Evolutionary conservation across 2,113 vertebrate genomes (phyloP), one percentile per base, ranked within the genome.

Genomic region (Oreochromis spilurus): DNA sequence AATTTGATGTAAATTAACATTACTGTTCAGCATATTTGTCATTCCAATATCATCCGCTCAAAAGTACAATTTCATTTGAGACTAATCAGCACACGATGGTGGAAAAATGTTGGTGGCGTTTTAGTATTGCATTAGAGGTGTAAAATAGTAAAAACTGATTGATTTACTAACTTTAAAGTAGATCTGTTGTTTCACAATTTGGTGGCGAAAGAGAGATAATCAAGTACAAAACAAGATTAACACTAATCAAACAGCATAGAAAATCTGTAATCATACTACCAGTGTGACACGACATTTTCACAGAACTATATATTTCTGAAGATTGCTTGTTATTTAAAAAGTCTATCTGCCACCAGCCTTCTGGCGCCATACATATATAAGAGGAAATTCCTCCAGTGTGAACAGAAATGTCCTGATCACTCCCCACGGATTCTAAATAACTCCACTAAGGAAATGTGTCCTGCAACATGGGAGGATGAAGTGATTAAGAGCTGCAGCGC

Each of bases 361-460:
- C 83, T 90, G 91, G 89, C 62, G 62, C 86, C 84, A 45, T n/a
- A 17, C 12, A 36, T 29, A 50, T 7, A 50, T 48, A 19, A 75
- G 58, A 88, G 86, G 85, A 94, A 92, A 87, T 88, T 78, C 79
- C 67, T 77, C 38, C 36, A 34, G 7, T 16, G 26, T 82, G 55
- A 84, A 57, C 78, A 82, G 5, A 8, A 10, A 53, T 21, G 45
- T 57, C 70, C 11, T 75, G 31, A 93, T 93, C 77, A 31, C 4
- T 65, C 31, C 34, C 60, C 34, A 5, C 21, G 2, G 45, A 81
- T 55, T 2, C 78, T 79, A 72, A 88, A 88, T 62, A 84, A 26
- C 53, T 78, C 79, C 19, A 86, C 9, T 52, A 4, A 85, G 85
- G 87, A 89, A 90, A 57, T 24, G 60, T 43, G 31, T 12, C 4